Conservation (phyloP, 2,113 vertebrate genomes). For the Camelus bactrianus region DNA sequence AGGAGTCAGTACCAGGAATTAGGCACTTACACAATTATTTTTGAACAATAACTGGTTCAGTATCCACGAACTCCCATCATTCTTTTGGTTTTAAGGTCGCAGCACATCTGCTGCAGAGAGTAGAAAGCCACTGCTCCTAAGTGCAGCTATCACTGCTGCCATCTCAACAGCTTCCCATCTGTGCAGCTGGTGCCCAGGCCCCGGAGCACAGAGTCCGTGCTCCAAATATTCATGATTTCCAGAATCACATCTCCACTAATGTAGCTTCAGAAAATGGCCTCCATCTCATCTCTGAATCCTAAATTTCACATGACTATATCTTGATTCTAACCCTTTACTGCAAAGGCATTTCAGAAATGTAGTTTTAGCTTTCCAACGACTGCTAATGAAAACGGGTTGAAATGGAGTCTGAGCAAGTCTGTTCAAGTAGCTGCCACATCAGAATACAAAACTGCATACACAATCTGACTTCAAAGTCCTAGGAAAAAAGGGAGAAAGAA, state of each 20-base stretch:
- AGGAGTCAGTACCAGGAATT: neutral
- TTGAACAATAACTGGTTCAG: neutral
- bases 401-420: neutral
- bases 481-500: neutral
- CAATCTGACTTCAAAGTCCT: neutral
- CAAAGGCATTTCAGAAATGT: neutral
- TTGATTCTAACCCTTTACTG: neutral
- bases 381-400: neutral
- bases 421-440: neutral
- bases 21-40: neutral
- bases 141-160: neutral
- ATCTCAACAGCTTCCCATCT: neutral
- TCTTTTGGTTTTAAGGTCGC: neutral
- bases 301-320: neutral
- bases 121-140: neutral
- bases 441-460: neutral
- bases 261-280: neutral
- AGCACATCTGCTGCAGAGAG: neutral
- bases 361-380: neutral
- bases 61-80: neutral
- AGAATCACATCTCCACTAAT: neutral
- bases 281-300: neutral
- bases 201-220: neutral
- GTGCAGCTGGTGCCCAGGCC: neutral
- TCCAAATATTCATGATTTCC: neutral